Evolutionary conservation across 2,113 vertebrate genomes (phyloP), one percentile per base, ranked within the genome.

Genomic region (Loxodonta africana): DNA sequence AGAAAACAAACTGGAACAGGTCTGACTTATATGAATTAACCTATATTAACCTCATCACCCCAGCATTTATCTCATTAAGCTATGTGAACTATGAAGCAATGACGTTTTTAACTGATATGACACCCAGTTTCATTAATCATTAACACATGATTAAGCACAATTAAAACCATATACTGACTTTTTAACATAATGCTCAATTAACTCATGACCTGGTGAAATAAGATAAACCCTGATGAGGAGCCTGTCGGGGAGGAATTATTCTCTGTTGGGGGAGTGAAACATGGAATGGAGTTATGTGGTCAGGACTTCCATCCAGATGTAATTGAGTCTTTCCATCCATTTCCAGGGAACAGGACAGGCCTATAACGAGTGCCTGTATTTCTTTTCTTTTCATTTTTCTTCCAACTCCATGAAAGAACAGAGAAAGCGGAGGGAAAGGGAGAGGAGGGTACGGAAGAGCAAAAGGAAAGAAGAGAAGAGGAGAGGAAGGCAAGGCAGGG

Each of bases 131-230:
- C 65, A 93, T 90, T 62, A 84, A 71, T 71, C n/a, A 91, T 65
- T 96, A 97, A 76, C 63, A 95, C 20, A 51, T 85, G 37, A 83
- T 84, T 96, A 96, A 89, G 15, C 83, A 46, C 62, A 91, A 90
- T 71, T 91, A 95, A 93, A 93, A 8, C 4, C 57, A 83, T 44
- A 62, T 83, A 88, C 67, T 95, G 83, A 73, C 63, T 87, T 89
- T 83, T 85, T 76, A 41, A 87, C 48, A 89, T 33, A 84, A 93
- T 80, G 2, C 80, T 93, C 48, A 91, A 80, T 96, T 92, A 96
- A 96, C 37, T 57, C 26, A 69, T 80, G 74, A 94, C 78, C 41
- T 94, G 33, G 65, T 30, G 28, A 95, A 90, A 86, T 92, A 89
- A 86, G 18, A 41, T 37, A 91, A 92, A 90, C 67, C 12, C 51